These are phyloP conservation scores for Drosophila putrida DNA, from an alignment of 2,888 invertebrate genomes.

Conservation along the genomic window DNA sequence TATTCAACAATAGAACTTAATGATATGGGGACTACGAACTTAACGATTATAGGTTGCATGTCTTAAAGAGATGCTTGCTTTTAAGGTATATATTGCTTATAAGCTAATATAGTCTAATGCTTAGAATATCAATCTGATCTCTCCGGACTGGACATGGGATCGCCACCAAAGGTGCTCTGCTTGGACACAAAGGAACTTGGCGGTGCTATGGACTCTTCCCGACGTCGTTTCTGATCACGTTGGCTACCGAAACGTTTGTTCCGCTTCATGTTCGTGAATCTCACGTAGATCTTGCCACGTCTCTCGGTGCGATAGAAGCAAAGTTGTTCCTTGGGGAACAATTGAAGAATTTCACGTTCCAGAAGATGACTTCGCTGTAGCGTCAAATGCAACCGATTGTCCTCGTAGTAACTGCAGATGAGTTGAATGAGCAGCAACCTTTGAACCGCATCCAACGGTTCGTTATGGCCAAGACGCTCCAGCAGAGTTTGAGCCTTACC, in stretches of 20 bases:
- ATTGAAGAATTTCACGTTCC: constrained; percentile 75
- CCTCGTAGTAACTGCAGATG: constrained; percentile 80
- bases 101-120: background rate
- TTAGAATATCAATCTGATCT: constrained; percentile 62
- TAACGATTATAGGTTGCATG: constrained; percentile 6
- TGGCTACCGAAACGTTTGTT: constrained; percentile 60
- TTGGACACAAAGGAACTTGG: constrained; percentile 35
- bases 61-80: constrained; percentile 15
- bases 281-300: constrained; percentile 80
- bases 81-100: background rate
- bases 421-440: constrained; percentile 74
- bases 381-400: constrained; percentile 76
- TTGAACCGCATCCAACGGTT: constrained; percentile 66
- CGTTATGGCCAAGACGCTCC: constrained; percentile 65
- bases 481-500: constrained; percentile 62
- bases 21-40: constrained; percentile 2
- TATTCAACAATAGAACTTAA: background rate
- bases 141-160: constrained; percentile 65
- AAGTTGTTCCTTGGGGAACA: constrained; percentile 76
- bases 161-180: constrained; percentile 43
- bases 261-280: constrained; percentile 82
- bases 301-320: constrained; percentile 81
- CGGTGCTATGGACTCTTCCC: constrained; percentile 38
- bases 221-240: constrained; percentile 58
- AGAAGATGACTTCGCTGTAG: constrained; percentile 75